Evolutionary conservation across 1,140 invertebrate genomes (phyloP).

Genomic region (Diprion similis): DNA sequence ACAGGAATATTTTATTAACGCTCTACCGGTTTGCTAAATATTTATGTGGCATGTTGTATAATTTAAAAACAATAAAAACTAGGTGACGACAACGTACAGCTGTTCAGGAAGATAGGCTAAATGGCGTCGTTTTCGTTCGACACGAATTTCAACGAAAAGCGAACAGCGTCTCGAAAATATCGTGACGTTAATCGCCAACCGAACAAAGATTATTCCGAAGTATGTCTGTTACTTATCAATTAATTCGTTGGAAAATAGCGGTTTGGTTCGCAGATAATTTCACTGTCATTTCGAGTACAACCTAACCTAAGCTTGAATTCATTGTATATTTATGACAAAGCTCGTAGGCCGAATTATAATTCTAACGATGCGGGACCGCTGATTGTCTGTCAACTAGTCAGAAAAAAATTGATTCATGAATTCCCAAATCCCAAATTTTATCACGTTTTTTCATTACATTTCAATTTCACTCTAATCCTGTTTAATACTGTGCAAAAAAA

Average conservation of each 20-base stretch:
- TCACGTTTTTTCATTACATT: too few species aligned
- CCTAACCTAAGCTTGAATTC: not conserved
- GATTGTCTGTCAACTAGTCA: too few species aligned
- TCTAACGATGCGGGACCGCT: not conserved
- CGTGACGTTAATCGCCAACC: slow-evolving; percentile 61
- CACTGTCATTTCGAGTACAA: not conserved
- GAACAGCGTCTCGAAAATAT: slow-evolving; percentile 46
- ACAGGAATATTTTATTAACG: too few species aligned
- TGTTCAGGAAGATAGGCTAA: not conserved
- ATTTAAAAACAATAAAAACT: too few species aligned
- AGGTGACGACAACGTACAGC: too few species aligned
- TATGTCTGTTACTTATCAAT: slow-evolving; percentile 37
- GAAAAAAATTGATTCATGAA: too few species aligned
- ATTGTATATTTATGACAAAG: not conserved
- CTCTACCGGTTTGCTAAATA: too few species aligned
- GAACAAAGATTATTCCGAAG: slow-evolving; percentile 66
- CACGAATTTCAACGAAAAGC: slow-evolving; percentile 54
- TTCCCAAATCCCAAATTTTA: too few species aligned
- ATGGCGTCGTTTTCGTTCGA: slow-evolving; percentile 27
- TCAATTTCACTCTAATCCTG: too few species aligned
- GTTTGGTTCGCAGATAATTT: not conserved
- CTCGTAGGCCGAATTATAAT: not conserved
- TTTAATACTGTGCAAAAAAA: too few species aligned
- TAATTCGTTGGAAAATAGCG: not conserved
- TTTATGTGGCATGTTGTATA: too few species aligned